A percentile compares a stretch with the other conserved stretches of the same genome.
Conservation (phyloP, 2,888 invertebrate species). For the Trichopria drosophilae region DNA sequence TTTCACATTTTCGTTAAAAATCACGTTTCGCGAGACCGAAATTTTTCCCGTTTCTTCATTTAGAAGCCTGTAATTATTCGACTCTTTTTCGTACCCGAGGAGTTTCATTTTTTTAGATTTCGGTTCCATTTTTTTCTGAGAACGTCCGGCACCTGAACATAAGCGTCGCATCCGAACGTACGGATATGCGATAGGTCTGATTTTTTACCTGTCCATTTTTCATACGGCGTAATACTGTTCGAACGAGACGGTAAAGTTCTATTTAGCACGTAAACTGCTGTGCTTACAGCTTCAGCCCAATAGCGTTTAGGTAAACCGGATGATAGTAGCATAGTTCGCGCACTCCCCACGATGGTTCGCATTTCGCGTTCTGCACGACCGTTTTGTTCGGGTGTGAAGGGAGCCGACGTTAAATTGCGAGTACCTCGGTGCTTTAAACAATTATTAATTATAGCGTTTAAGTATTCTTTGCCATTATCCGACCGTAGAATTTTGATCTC, state of each 20-base stretch:
- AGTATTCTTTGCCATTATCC: conserved; percentile 23
- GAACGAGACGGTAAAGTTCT: conserved; percentile 24
- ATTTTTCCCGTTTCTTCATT: conserved; percentile 8
- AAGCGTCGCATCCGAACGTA: conserved; percentile 37
- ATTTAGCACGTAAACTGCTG: conserved; percentile 46
- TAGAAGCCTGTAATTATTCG: conserved; percentile 34
- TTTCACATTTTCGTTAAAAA: neutral
- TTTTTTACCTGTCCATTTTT: conserved; percentile 35
- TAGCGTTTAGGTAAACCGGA: conserved; percentile 14
- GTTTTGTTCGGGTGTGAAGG: conserved; percentile 34
- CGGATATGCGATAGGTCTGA: conserved; percentile 34
- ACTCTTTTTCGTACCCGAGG: conserved; percentile 35
- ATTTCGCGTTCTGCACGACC: too few species aligned
- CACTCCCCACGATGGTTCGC: too few species aligned
- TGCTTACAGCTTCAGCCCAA: conserved; percentile 51
- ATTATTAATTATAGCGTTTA: neutral
- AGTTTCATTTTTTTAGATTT: conserved; percentile 27
- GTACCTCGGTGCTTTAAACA: conserved; percentile 21
- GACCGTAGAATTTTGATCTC: conserved; percentile 15
- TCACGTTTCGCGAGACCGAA: conserved; percentile 1
- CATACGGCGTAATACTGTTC: conserved; percentile 31
- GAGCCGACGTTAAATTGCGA: conserved; percentile 26
- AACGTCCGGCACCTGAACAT: conserved; percentile 26
- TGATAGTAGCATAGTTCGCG: conserved; percentile 31
- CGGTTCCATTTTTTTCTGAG: conserved; percentile 24